Percentiles rank a stretch among this genome's conserved stretches.
Evolutionary conservation across 2,113 vertebrate species (phyloP).

Genomic region (Opisthocomus hoazin): DNA sequence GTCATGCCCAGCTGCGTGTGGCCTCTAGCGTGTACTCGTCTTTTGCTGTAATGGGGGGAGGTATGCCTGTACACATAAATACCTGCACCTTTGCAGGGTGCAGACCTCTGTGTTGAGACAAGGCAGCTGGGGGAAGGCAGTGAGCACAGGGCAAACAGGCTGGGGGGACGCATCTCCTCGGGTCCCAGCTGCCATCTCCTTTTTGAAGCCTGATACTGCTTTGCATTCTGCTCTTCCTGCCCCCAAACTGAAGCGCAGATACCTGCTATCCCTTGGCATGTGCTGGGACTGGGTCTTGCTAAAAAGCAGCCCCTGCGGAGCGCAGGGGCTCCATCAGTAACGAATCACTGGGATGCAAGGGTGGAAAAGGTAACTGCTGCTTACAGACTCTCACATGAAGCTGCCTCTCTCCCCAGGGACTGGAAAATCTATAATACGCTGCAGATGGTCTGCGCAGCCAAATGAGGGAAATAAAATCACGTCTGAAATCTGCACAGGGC

Average conservation of each 20-base stretch:
- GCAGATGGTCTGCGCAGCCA: background rate
- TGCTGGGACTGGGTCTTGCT: background rate
- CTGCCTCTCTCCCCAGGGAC: background rate
- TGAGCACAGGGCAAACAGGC: background rate
- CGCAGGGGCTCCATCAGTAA: accelerated
- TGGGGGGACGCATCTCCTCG: background rate
- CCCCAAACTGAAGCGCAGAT: background rate
- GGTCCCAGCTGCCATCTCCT: background rate
- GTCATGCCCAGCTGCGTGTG: background rate
- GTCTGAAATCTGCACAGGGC: background rate
- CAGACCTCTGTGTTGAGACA: background rate
- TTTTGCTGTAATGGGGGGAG: background rate
- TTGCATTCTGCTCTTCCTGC: background rate
- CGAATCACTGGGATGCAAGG: background rate
- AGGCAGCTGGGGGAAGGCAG: background rate
- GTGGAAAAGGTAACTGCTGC: background rate
- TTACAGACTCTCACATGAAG: background rate
- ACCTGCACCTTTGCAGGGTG: background rate
- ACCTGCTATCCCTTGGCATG: background rate
- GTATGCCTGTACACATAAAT: background rate
- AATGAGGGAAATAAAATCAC: background rate
- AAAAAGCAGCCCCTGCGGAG: background rate
- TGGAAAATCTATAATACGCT: conserved; percentile 5
- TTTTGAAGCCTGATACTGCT: background rate
- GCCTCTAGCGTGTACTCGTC: background rate